A percentile compares a stretch with the other conserved stretches of the same genome.
Conservation (phyloP, 2,113 vertebrate genomes). For the Colius striatus region DNA sequence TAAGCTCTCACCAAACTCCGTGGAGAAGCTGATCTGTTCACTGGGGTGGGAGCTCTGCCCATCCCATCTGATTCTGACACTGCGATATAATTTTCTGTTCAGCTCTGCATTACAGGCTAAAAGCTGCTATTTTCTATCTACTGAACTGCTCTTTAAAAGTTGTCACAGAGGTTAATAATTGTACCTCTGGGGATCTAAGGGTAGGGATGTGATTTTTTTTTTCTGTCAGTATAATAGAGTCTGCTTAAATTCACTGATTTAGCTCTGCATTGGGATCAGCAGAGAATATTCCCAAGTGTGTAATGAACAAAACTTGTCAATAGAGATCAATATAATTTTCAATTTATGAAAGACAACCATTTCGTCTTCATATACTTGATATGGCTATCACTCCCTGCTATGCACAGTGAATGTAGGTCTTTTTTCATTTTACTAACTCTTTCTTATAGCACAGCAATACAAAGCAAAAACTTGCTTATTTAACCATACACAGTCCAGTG, state of each 20-base stretch:
- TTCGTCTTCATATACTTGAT: background rate
- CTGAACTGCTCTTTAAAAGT: constrained; percentile 5
- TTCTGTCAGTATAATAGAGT: background rate
- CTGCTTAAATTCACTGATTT: constrained; percentile 3
- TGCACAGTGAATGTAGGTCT: background rate
- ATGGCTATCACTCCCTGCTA: background rate
- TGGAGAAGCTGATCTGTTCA: background rate
- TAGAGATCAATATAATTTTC: constrained; percentile 32
- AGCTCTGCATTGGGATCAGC: background rate
- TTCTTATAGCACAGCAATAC: background rate
- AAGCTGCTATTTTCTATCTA: constrained; percentile 2
- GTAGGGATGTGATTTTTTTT: constrained; percentile 33
- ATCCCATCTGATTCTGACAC: fast-evolving
- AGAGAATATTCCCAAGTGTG: constrained; percentile 5
- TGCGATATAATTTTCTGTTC: background rate
- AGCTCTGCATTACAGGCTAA: background rate
- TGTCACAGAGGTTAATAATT: constrained; percentile 28
- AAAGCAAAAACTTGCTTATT: background rate
- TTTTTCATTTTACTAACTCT: background rate
- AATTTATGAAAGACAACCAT: background rate
- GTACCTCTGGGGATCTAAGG: background rate
- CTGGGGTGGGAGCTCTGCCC: background rate
- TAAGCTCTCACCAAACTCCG: background rate
- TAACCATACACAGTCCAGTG: background rate
- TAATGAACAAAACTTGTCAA: constrained; percentile 10